phyloP scores from a whole-genome alignment of 2,797 vertebrate genomes.

The Tapirus indicus region DNA sequence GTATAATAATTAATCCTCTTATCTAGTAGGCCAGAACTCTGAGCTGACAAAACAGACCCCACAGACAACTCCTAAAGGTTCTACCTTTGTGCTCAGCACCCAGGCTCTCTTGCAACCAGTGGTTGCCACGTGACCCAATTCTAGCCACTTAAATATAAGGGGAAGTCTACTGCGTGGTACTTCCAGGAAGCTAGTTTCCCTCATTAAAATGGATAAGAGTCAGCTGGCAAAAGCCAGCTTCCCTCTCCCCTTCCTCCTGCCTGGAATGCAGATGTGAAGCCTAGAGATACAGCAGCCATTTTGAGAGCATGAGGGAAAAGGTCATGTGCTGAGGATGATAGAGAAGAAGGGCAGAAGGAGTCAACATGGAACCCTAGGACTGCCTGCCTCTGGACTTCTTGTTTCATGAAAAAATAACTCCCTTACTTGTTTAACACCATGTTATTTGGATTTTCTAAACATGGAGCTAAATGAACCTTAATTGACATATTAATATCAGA shows the following conservation, averaged over 20 bases:
- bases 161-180: neutral
- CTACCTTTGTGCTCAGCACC: neutral
- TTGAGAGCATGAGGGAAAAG: neutral
- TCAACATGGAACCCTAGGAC: neutral
- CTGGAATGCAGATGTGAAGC: constrained; percentile 20
- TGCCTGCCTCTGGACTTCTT: neutral
- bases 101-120: neutral
- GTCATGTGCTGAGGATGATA: neutral
- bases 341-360: neutral
- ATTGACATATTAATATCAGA: neutral
- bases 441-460: constrained; percentile 47
- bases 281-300: neutral
- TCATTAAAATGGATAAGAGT: neutral
- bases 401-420: neutral
- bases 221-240: neutral
- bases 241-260: neutral
- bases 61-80: neutral
- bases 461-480: neutral
- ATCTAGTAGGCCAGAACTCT: neutral
- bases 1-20: neutral
- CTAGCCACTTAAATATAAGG: neutral
- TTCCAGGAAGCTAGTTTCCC: constrained; percentile 14
- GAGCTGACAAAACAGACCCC: neutral
- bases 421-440: constrained; percentile 20
- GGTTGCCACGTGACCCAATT: neutral